Evolutionary conservation across 2,888 invertebrate genomes (phyloP), one percentile per base, ranked within the genome.

Genomic region (Tipula vernalis): DNA sequence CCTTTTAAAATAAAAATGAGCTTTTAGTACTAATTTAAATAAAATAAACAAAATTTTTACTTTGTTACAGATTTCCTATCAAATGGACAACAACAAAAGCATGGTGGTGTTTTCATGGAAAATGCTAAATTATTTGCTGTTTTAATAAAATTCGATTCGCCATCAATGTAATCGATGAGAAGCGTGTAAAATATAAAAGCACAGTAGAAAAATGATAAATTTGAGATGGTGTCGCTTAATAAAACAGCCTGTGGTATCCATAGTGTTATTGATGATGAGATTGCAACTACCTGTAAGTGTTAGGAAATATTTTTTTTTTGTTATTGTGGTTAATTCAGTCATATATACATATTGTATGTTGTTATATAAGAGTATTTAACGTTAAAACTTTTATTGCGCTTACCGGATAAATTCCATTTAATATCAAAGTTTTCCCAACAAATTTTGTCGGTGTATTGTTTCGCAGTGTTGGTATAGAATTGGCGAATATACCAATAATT

Each of bases 81-180:
- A 86, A 89, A 91, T 3, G 88, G 5, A 85, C 91, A 91, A 28
- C 88, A 89, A 85, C 89, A 89, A 87, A 91, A 91, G 86, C 90
- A 90, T 36, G 90, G 90, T 41, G 90, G 90, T 0, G 91, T 91
- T 8, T 90, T 90, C 0, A 91, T 89, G 83, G 88, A 89, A 39
- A 91, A 87, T 3, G 88, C 87, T 87, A 91, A 90, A 83, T 91
- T 89, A 89, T 91, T 90, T 87, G 90, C 89, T 88, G 90, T 90
- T 90, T 92, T 92, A 87, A 92, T 89, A 89, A 90, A 91, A 88
- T 89, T 88, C 89, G 88, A 88, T 90, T 92, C 88, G 87, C 87
- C 88, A 87, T 89, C 90, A 88, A 90, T 89, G 89, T 92, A 92
- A 87, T 89, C 90, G 87, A 91, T 91, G 88, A 92, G 91, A 86